Base-by-base conservation (phyloP, 2,113 vertebrate genomes). In the Scomber scombrus region DNA sequence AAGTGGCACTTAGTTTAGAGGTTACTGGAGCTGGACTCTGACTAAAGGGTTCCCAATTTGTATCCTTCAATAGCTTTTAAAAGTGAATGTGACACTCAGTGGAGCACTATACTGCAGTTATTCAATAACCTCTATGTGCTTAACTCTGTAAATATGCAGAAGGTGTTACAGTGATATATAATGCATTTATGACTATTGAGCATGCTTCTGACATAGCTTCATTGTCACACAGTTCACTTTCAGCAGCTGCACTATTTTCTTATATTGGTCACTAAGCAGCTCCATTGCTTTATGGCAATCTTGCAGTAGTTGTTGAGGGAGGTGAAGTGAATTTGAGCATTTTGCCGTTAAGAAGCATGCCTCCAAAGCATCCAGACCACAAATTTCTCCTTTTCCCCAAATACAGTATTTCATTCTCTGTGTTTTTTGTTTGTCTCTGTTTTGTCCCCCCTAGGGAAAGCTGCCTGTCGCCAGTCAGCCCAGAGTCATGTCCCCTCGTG, bases 401-500 rank as follows among this genome's bases (percentile, higher is more conserved):
- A 45, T 15, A 18, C 46, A 2, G 12, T 58, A 45, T 73, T 40
- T 71, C 14, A 63, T 23, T 29, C 11, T 56, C 14, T 56, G 43
- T 11, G 9, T 49, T 10, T 10, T 40, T 6, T 40, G 26, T 75
- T 10, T 75, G 63, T 56, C 12, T 79, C 12, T 23, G 12, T 58
- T 68, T 76, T 50, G 16, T 82, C 78, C 64, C 84, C 69, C 86
- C 2, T 85, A 99, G 97, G 93, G 97, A 98, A 82, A 94, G 91
- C 89, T 94, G 94, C 85, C 80, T 96, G 91, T 94, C 93, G 47
- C 96, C 96, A n/a, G 85, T 96, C 80, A 96, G 93, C 74, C 95
- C 96, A 0, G 97, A 98, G 88, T 87, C 96, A 0, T 97, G 96
- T 71, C 88, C 95, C 0, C 96, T 99, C 15, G 96, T 99, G 26